Evolutionary conservation across 2,113 vertebrate species (phyloP).

Genomic region (Numenius arquata): DNA sequence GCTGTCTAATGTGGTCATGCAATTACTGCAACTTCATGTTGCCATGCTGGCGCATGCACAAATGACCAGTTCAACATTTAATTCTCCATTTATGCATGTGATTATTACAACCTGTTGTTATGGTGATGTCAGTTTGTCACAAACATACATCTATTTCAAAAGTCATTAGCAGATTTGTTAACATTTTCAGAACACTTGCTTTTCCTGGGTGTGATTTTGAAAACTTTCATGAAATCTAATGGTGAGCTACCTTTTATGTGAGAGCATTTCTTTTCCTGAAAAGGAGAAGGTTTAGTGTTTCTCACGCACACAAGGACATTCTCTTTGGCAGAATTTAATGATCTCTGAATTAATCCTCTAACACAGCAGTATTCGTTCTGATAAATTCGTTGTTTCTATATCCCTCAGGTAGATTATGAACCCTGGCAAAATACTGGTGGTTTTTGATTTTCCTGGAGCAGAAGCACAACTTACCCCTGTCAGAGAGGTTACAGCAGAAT

Average conservation of each 20-base stretch:
- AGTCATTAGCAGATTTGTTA: not conserved
- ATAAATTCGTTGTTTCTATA: not conserved
- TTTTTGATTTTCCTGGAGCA: not conserved
- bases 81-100: not conserved
- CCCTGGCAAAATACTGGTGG: not conserved
- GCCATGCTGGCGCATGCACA: not conserved
- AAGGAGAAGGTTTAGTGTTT: not conserved
- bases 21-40: not conserved
- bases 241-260: not conserved
- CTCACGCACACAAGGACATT: not conserved
- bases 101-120: not conserved
- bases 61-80: not conserved
- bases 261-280: not conserved
- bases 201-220: not conserved
- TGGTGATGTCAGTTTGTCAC: not conserved
- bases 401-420: not conserved
- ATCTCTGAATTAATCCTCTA: not conserved
- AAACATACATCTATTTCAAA: not conserved
- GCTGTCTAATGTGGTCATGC: not conserved
- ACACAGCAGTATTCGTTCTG: not conserved
- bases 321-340: not conserved
- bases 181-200: not conserved
- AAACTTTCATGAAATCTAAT: not conserved
- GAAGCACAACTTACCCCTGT: not conserved
- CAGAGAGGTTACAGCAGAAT: not conserved